These are phyloP conservation scores for Oeneis ivallda DNA, from an alignment of 2,888 invertebrate species.

Conservation along the genomic window DNA sequence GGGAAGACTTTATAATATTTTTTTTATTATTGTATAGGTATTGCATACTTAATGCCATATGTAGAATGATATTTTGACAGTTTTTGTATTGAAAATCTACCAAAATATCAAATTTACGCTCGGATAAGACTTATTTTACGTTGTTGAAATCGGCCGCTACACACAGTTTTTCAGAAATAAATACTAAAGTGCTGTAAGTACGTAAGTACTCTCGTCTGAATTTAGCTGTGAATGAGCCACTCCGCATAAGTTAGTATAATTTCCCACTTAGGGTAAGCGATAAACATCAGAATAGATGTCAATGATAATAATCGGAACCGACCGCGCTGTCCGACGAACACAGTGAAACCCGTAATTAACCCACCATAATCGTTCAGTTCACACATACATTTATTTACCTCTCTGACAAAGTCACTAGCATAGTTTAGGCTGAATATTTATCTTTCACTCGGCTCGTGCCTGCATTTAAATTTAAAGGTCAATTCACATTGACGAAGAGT, in stretches of 20 bases:
- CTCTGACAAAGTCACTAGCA: neutral
- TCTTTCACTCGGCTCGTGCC: too few species aligned
- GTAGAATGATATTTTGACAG: too few species aligned
- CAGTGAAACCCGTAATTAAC: conserved; percentile 15
- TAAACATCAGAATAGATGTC: conserved; percentile 6
- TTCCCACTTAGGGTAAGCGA: conserved; percentile 7
- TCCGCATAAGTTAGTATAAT: conserved; percentile 11
- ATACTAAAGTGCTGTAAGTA: too few species aligned
- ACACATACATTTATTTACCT: conserved; percentile 13
- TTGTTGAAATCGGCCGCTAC: too few species aligned
- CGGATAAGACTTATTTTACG: too few species aligned
- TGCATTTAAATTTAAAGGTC: too few species aligned
- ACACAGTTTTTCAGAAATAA: neutral
- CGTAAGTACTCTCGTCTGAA: neutral
- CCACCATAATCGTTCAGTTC: conserved; percentile 9
- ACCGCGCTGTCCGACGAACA: neutral
- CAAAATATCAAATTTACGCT: too few species aligned
- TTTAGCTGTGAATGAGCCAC: conserved; percentile 1
- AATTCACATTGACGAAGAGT: too few species aligned
- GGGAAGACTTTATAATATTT: too few species aligned
- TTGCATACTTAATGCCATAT: too few species aligned
- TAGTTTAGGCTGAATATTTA: neutral
- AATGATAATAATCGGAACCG: conserved; percentile 13
- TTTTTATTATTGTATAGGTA: too few species aligned
- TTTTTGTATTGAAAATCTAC: too few species aligned